Base-by-base conservation (phyloP, 2,888 invertebrate genomes). In the Monoplex corrugatus region DNA sequence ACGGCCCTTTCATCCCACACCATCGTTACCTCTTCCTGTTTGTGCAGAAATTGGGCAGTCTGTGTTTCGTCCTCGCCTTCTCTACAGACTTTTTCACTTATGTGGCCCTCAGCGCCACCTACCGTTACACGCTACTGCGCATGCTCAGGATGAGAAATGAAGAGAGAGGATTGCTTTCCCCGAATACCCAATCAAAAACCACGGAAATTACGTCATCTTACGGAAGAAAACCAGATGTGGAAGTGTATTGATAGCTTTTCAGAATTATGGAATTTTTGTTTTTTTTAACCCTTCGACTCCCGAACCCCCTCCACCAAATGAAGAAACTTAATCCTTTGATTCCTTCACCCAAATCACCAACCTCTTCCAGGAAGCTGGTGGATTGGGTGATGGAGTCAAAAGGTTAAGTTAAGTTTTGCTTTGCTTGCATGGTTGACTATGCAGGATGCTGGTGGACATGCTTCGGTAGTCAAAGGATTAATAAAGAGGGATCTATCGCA, bases 21-120 rank as follows among this genome's bases (percentile, higher is more conserved):
- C 84, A 84, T 28, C 84, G 45, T n/a, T 45, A 84, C 50, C 84
- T 84, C 40, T 84, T 84, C 35, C 35, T 40, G n/a, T 84, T 84
- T 35, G 19, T 84, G n/a, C 44, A 84, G 19, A 50, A 44, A n/a
- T 45, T 84, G 1, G 84, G 45, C 0, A 32, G 28, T 19, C 40
- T 45, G 8, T 45, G 44, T 45, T 84, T 45, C 50, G 8, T 45
- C 35, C 84, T 84, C 13, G 84, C 84, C n/a, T 84, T 84, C 84
- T 84, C 84, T 32, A 50, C 50, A 1, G 84, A 84, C 19, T 84
- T 84, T 32, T 84, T 84, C 84, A 84, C 84, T 8, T 84, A 50
- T 50, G n/a, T 84, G 13, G 16, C 45, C 38, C 84, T 84, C 45
- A 84, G 84, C 35, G 23, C 84, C 44, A n/a, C 50, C 5, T 84